phyloP scores from a whole-genome alignment of 2,113 vertebrate genomes.

The Strix uralensis region DNA sequence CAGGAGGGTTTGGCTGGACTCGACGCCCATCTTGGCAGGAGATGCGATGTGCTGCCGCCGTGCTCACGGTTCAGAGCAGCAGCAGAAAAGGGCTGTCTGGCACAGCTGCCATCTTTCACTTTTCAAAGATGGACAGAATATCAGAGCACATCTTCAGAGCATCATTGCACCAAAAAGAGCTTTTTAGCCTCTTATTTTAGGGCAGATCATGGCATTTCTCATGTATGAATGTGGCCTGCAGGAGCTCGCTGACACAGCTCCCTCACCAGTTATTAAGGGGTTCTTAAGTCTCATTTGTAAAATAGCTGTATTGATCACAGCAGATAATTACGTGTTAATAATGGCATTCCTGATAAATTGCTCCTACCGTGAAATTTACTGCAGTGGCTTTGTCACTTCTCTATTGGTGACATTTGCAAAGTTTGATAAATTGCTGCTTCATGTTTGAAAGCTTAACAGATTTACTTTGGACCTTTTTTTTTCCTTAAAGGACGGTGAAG shows the following conservation, averaged over 20 bases:
- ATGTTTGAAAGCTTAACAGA: not conserved
- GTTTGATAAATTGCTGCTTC: not conserved
- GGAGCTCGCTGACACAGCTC: not conserved
- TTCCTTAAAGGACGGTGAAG: not conserved
- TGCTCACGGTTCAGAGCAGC: not conserved
- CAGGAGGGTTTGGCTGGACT: not conserved
- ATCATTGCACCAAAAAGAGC: accelerated
- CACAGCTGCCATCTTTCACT: not conserved
- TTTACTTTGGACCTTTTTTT: not conserved
- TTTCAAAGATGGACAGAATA: not conserved
- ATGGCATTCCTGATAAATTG: not conserved
- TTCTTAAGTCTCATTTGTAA: not conserved
- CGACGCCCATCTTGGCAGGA: not conserved
- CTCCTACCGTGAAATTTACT: not conserved
- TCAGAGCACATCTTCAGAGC: not conserved
- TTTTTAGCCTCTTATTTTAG: not conserved
- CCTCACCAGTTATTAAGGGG: not conserved
- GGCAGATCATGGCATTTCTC: not conserved
- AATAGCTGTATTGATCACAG: not conserved
- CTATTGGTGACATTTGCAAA: not conserved
- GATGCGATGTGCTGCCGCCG: accelerated
- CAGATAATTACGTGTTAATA: not conserved
- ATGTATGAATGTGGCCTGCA: accelerated
- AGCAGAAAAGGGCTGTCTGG: not conserved
- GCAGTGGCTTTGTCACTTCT: not conserved